phyloP scores from a whole-genome alignment of 2,888 invertebrate species.

The Drosophila buzzatii region DNA sequence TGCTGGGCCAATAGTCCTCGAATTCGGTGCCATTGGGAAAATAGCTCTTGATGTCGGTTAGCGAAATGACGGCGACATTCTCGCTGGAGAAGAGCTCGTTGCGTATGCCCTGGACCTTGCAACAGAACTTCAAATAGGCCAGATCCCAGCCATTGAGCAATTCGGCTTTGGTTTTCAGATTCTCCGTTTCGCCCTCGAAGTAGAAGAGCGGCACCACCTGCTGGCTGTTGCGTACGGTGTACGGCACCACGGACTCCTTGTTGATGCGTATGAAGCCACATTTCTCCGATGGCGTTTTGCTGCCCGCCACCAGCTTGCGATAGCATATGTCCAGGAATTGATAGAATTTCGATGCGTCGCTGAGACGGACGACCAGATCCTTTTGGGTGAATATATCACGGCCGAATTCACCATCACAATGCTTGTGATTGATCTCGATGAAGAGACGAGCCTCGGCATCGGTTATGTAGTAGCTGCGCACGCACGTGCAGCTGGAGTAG shows the following conservation, averaged over 20 bases:
- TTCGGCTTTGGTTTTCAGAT: slow-evolving; percentile 93
- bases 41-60: slow-evolving; percentile 95
- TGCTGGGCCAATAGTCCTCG: slow-evolving; percentile 97
- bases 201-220: slow-evolving; percentile 97
- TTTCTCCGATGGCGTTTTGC: slow-evolving; percentile 90
- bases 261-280: slow-evolving; percentile 97
- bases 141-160: slow-evolving; percentile 96
- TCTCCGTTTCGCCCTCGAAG: slow-evolving; percentile 94
- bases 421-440: slow-evolving; percentile 96
- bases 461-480: slow-evolving; percentile 96
- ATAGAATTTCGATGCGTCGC: slow-evolving; percentile 95
- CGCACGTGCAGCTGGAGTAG: slow-evolving; percentile 95
- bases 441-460: slow-evolving; percentile 95
- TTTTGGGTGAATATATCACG: slow-evolving; percentile 94
- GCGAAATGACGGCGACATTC: slow-evolving; percentile 95
- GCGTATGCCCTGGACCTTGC: slow-evolving; percentile 96
- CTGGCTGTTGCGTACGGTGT: slow-evolving; percentile 92
- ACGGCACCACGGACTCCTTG: slow-evolving; percentile 96
- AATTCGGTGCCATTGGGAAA: slow-evolving; percentile 95
- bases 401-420: slow-evolving; percentile 96
- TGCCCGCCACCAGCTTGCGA: slow-evolving; percentile 91
- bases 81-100: slow-evolving; percentile 96
- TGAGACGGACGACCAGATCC: slow-evolving; percentile 94
- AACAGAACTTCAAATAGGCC: slow-evolving; percentile 96
- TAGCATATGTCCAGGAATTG: slow-evolving; percentile 96